Conservation (phyloP, 2,888 invertebrate species). For the Ganaspis brasiliensis region DNA sequence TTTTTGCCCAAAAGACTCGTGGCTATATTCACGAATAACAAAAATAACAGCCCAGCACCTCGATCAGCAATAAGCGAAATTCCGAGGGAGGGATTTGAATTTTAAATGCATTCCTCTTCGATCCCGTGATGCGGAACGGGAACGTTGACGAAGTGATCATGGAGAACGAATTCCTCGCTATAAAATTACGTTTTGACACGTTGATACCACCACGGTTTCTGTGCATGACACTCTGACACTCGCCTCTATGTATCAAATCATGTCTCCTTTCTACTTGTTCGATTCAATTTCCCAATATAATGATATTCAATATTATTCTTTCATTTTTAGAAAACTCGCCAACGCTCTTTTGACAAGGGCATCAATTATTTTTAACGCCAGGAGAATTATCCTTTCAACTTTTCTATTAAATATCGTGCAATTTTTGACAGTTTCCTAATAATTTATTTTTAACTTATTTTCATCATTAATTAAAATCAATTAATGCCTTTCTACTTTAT, state of each 20-base stretch:
- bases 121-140: constrained; percentile 10
- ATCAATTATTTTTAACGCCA: not conserved
- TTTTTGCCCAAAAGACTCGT: not conserved
- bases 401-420: not conserved
- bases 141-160: constrained; percentile 40
- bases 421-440: not conserved
- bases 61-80: constrained; percentile 40
- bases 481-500: too few relatives aligned
- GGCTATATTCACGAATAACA: constrained; percentile 25
- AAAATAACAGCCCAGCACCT: constrained; percentile 17
- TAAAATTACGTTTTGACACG: constrained; percentile 41
- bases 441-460: constrained; percentile 5
- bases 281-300: constrained; percentile 23
- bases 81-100: constrained; percentile 29
- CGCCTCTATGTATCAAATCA: not conserved
- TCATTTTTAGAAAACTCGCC: not conserved
- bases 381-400: not conserved
- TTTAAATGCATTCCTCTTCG: constrained; percentile 33
- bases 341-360: not conserved
- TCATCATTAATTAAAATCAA: too few relatives aligned
- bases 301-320: not conserved
- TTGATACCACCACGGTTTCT: constrained; percentile 23
- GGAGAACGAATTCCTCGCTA: constrained; percentile 31
- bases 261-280: not conserved
- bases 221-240: constrained; percentile 22